These are phyloP conservation scores for Discoglossus pictus DNA, from an alignment of 2,797 vertebrate species.

Conservation along the genomic window DNA sequence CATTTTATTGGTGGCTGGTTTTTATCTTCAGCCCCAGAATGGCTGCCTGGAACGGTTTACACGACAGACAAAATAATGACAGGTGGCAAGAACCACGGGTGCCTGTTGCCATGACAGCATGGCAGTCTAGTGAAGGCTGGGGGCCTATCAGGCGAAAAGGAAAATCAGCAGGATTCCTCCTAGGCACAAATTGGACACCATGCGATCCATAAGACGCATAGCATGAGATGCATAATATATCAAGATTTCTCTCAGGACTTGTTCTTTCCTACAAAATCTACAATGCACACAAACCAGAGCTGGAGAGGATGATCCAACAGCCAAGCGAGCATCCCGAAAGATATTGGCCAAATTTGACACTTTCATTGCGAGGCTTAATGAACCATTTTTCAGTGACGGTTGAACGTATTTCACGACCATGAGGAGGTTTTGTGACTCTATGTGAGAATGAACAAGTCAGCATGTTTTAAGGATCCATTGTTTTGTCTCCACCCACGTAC, in stretches of 20 bases:
- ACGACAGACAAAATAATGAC: conserved; percentile 67
- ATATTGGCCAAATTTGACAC: no score
- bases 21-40: conserved; percentile 56
- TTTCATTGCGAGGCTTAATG: no score
- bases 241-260: conserved; percentile 29
- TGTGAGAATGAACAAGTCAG: no score
- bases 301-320: neutral
- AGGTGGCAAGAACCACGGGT: conserved; percentile 72
- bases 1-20: conserved; percentile 18
- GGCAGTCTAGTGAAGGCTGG: conserved; percentile 64
- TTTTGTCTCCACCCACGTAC: no score
- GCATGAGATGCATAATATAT: conserved; percentile 45
- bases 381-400: no score
- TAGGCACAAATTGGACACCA: conserved; percentile 48
- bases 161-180: conserved; percentile 45
- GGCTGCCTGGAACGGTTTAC: conserved; percentile 51
- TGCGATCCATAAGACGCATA: conserved; percentile 37
- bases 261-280: conserved; percentile 24
- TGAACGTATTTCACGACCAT: no score
- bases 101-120: conserved; percentile 69
- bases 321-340: no score
- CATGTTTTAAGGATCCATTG: no score
- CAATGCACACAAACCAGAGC: conserved; percentile 14
- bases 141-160: conserved; percentile 57
- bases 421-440: no score